Base-by-base conservation (phyloP, 2,888 invertebrate genomes). In the Oscheius sp. region DNA sequence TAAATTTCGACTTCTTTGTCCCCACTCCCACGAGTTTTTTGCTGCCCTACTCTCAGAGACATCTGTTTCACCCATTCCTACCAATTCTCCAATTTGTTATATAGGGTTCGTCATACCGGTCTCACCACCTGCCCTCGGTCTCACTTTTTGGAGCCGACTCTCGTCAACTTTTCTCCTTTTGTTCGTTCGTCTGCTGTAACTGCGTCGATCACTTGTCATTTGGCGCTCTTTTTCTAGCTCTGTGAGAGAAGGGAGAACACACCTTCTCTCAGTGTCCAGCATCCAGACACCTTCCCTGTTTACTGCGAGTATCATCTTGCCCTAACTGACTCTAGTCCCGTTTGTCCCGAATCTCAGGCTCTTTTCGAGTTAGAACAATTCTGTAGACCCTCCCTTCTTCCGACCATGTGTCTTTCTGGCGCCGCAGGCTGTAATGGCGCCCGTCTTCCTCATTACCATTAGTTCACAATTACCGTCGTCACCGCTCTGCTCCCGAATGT, bases 371-470 rank as follows among this genome's bases (percentile, higher is more conserved):
- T 21, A 21, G 21, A 21, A 21, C 21, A 21, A 0, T 21, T 21
- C 21, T 21, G 21, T 21, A 21, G 21, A 21, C 21, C 21, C 21
- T n/a, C 21, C 29, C 58, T 21, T 37, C 7, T 60, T 37, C 37
- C 35, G 37, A n/a, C 60, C 37, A 60, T 37, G 10, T 37, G 42
- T 63, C 48, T 48, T 63, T 11, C 48, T 63, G 63, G 63, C 63
- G 48, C 63, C 63, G 48, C 2, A 21, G 48, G 10, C n/a, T 47
- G 21, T 48, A 48, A 42, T 47, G 42, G 63, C 47, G 47, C 47
- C 63, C 48, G 63, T 63, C 63, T 63, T 63, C 62, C 63, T 63
- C 63, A 63, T 63, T 63, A n/a, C 32, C 63, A 63, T 63, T 63
- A 63, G 60, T 60, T 35, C 35, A 60, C 60, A 60, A 60, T 60